Conservation (phyloP, 2,797 vertebrate genomes). For the Dendrocincla tyrannina region DNA sequence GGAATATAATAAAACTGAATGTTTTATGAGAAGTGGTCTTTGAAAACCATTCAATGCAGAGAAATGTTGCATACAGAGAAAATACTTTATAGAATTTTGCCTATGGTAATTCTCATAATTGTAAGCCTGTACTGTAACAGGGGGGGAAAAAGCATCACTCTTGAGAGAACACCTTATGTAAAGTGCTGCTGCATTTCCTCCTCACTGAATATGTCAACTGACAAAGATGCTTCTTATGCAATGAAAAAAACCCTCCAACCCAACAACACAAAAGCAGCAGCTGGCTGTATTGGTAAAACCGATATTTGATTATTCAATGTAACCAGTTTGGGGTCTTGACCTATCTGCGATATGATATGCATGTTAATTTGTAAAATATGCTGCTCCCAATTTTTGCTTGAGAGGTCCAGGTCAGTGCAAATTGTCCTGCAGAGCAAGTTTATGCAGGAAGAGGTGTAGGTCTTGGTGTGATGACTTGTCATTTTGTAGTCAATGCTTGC, state of each 20-base stretch:
- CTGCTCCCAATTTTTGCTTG: not conserved
- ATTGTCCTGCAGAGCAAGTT: not conserved
- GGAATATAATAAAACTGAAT: not conserved
- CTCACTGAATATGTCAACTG: not conserved
- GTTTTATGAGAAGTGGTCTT: not conserved
- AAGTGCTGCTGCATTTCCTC: not conserved
- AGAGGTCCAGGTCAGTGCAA: not conserved
- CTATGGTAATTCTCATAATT: not conserved
- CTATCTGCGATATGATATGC: fast-evolving
- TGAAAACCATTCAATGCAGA: not conserved
- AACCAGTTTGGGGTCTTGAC: not conserved
- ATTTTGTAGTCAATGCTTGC: not conserved
- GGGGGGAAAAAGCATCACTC: not conserved
- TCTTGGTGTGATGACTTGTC: not conserved
- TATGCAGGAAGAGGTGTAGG: not conserved
- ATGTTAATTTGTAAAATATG: not conserved
- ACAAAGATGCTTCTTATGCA: not conserved
- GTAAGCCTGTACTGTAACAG: not conserved
- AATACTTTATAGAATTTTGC: not conserved
- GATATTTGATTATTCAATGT: not conserved
- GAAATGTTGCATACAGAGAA: not conserved
- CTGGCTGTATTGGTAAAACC: not conserved
- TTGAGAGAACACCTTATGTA: not conserved
- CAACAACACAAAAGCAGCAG: not conserved
- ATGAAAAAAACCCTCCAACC: not conserved